Conservation (phyloP, 2,888 invertebrate species). For the Noctua fimbriata region DNA sequence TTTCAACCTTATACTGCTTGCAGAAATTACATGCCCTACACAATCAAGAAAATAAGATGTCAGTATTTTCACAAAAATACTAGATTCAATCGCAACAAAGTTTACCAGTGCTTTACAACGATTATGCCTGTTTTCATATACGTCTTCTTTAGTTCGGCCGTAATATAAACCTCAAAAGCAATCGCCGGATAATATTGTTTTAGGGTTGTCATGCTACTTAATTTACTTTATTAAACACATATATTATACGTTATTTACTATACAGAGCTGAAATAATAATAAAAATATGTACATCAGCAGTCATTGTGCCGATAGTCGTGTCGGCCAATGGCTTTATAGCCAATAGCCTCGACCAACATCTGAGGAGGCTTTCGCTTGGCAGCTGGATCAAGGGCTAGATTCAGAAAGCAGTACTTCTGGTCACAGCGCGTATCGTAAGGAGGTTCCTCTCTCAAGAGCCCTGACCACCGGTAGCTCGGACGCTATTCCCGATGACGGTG, state of each 20-base stretch:
- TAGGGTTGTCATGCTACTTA: not conserved
- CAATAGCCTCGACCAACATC: too few species aligned
- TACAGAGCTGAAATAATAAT: not conserved
- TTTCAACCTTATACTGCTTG: not conserved
- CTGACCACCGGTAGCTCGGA: too few species aligned
- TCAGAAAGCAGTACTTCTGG: too few species aligned
- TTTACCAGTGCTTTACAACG: not conserved
- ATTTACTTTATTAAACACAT: not conserved
- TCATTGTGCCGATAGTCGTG: too few species aligned
- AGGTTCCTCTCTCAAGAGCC: too few species aligned
- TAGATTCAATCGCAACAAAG: not conserved
- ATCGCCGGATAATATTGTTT: not conserved
- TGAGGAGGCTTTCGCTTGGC: too few species aligned
- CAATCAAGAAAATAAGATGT: not conserved
- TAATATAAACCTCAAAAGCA: not conserved
- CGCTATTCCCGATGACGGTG: too few species aligned
- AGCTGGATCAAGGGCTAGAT: too few species aligned
- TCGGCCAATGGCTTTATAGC: too few species aligned
- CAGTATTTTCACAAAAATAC: not conserved
- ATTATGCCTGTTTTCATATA: not conserved
- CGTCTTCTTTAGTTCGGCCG: not conserved
- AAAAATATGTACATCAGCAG: not conserved
- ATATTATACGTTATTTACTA: not conserved
- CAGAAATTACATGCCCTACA: not conserved
- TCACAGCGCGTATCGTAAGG: too few species aligned